Evolutionary conservation across 2,113 vertebrate species (phyloP), one percentile per base, ranked within the genome.

Genomic region (Acrocephalus kingi): DNA sequence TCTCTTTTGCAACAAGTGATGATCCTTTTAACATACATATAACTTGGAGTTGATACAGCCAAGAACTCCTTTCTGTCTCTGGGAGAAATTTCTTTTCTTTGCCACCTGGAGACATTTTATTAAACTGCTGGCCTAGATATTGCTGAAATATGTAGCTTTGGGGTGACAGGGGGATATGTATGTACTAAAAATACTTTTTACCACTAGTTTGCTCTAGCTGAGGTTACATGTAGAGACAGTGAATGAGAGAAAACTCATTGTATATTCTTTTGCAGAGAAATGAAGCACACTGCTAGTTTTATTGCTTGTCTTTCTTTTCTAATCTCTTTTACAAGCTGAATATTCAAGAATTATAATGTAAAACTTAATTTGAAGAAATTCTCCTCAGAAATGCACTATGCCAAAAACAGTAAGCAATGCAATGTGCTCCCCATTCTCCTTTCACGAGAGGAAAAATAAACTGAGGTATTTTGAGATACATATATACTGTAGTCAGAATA

Each of bases 211-310:
- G 11, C 39, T 88, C 4, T 68, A 81, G 17, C 27, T 77, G 54
- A 35, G 31, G 25, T 78, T 76, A 48, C 35, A 37, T 1, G 1
- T 90, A 88, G 43, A 84, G 72, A 79, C 39, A 86, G 24, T 13
- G 10, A 33, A 73, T 59, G 69, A 71, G 69, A 72, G 51, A 87
- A 84, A 83, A 67, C 45, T 80, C 52, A 31, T 13, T 7, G 46
- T 48, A 52, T 80, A 82, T 19, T 76, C 54, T 93, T 92, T 95
- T 79, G 11, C 62, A 88, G 67, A 89, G 33, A 93, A 91, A 73
- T 71, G 8, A 81, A 58, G 4, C 43, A 58, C 28, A 33, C 41
- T 67, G 5, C 10, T 81, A 75, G 43, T 21, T 85, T 88, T 71
- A 72, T 66, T 91, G 21, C 24, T 76, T 85, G 18, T 21, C 66